phyloP scores from a whole-genome alignment of 2,888 invertebrate species.

The Saturnia pavonia region DNA sequence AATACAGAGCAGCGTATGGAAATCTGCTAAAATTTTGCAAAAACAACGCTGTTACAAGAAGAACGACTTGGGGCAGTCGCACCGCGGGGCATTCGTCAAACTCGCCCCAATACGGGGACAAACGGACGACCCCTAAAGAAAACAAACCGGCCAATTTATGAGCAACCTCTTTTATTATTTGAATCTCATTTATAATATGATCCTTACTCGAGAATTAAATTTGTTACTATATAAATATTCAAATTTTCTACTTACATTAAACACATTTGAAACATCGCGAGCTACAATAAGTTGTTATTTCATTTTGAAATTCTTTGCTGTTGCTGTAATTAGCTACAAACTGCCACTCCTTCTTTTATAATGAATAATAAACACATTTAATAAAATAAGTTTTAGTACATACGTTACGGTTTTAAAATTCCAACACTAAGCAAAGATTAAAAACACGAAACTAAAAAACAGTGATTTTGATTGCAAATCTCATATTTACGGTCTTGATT shows the following conservation, averaged over 20 bases:
- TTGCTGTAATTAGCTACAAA: no score
- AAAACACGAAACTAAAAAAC: background rate
- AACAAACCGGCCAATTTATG: constrained; percentile 72
- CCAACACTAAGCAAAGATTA: background rate
- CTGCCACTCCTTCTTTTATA: no score
- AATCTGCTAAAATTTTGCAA: constrained; percentile 76
- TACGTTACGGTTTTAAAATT: background rate
- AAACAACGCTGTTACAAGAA: constrained; percentile 58
- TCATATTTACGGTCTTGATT: background rate
- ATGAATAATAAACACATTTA: no score
- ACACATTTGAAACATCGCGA: background rate
- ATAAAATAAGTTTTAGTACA: background rate
- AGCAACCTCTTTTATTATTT: background rate
- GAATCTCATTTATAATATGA: constrained; percentile 21
- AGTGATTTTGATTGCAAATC: background rate
- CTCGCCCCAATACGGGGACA: constrained; percentile 70
- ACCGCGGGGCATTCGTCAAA: constrained; percentile 75
- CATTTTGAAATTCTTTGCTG: no score
- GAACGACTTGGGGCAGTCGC: constrained; percentile 74
- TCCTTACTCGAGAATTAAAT: background rate
- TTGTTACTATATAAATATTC: background rate
- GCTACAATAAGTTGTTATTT: background rate
- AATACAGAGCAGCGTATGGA: constrained; percentile 85
- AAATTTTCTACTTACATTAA: background rate
- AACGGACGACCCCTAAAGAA: constrained; percentile 59